phyloP scores from a whole-genome alignment of 1,140 invertebrate genomes.

The Drosophila hydei region DNA sequence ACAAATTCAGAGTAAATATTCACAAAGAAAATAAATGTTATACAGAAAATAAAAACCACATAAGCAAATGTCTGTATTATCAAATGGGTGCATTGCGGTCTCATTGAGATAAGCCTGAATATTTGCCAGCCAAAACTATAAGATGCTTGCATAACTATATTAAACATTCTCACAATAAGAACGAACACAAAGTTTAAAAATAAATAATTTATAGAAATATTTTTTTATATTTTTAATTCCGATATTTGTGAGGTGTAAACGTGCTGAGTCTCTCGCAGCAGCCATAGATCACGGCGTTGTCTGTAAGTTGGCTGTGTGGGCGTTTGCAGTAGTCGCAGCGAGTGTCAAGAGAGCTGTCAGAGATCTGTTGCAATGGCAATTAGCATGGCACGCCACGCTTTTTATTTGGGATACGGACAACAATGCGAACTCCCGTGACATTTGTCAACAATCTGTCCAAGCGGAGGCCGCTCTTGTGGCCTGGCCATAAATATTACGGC shows the following conservation, averaged over 20 bases:
- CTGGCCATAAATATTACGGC: conserved; percentile 56
- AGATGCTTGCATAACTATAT: neutral
- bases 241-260: conserved; percentile 6
- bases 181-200: neutral
- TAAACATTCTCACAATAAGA: neutral
- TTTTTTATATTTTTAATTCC: neutral
- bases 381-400: conserved; percentile 54
- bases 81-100: conserved; percentile 1
- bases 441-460: conserved; percentile 76
- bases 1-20: too few species aligned
- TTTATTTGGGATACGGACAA: conserved; percentile 16
- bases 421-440: conserved; percentile 52
- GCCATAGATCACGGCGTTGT: conserved; percentile 52
- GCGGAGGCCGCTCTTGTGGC: conserved; percentile 38
- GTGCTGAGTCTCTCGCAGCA: neutral
- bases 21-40: too few species aligned
- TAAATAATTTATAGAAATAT: neutral
- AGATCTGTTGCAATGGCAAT: conserved; percentile 59
- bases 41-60: neutral
- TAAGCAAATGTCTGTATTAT: conserved; percentile 7
- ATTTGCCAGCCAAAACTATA: neutral
- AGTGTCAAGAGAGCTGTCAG: conserved; percentile 64
- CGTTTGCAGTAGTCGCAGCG: conserved; percentile 44
- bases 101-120: neutral
- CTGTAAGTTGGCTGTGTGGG: conserved; percentile 32